Percentiles rank a stretch among this genome's conserved stretches.
These are phyloP conservation scores for Vireo griseus DNA, from an alignment of 2,797 vertebrate genomes.

Conservation along the genomic window DNA sequence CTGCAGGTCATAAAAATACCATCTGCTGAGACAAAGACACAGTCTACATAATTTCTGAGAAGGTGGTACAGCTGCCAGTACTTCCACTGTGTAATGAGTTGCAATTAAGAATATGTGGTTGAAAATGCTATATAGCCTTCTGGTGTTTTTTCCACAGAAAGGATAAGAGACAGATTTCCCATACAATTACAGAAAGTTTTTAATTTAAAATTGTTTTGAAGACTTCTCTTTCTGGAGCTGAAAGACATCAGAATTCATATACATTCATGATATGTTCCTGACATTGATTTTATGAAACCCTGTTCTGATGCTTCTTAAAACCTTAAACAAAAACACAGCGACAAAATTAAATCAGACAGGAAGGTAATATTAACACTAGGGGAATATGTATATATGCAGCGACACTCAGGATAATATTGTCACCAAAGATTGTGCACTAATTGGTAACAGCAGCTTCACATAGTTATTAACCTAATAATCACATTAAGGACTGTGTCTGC, in stretches of 20 bases:
- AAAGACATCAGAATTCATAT: not conserved
- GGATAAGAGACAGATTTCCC: not conserved
- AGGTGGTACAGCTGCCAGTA: not conserved
- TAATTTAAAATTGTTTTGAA: not conserved
- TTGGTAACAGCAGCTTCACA: not conserved
- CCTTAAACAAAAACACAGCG: not conserved
- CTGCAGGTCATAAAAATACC: slow-evolving; percentile 12
- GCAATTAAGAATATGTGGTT: slow-evolving; percentile 6
- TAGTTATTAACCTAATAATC: not conserved
- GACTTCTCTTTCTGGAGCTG: not conserved
- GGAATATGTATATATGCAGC: not conserved
- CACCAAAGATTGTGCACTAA: not conserved
- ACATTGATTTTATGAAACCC: not conserved
- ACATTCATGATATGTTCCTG: not conserved
- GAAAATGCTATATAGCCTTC: not conserved
- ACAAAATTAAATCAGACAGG: not conserved
- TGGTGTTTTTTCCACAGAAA: not conserved
- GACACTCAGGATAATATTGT: not conserved
- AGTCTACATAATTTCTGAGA: slow-evolving; percentile 7
- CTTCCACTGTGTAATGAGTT: not conserved
- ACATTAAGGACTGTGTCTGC: not conserved
- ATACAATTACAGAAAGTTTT: not conserved
- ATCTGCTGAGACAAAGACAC: slow-evolving; percentile 21
- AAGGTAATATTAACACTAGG: not conserved
- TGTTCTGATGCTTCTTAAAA: not conserved